Evolutionary conservation across 2,888 invertebrate species (phyloP).

Genomic region (Chaetogeoica ovagalla): DNA sequence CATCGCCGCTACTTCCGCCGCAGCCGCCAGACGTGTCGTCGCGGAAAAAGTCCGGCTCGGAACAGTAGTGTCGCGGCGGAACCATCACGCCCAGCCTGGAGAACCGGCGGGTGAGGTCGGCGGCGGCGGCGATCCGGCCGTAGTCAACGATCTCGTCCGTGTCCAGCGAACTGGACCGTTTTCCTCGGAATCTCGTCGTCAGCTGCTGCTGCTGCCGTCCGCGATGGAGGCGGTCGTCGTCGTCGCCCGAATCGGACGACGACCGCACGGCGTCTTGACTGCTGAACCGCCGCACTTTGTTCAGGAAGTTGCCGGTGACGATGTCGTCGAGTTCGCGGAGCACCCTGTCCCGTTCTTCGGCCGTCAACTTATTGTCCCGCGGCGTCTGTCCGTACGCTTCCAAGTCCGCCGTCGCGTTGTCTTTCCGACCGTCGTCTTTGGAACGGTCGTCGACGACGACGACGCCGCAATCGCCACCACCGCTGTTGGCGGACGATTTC

Average conservation of each 20-base stretch:
- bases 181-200: constrained; percentile 8
- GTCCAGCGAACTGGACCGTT: constrained; percentile 61
- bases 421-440: background rate
- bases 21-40: background rate
- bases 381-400: constrained; percentile 9
- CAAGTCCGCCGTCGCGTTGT: background rate
- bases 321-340: constrained; percentile 57
- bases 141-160: constrained; percentile 41
- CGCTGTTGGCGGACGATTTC: background rate
- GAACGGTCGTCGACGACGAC: background rate
- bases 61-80: constrained; percentile 32
- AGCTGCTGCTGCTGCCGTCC: constrained; percentile 8
- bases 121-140: constrained; percentile 74
- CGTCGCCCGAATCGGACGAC: background rate
- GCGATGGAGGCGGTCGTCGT: background rate
- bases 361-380: constrained; percentile 54
- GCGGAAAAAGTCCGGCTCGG: constrained; percentile 45
- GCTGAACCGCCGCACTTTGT: constrained; percentile 59
- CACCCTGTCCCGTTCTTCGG: constrained; percentile 57
- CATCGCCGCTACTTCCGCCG: background rate
- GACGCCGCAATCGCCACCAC: no score
- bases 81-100: constrained; percentile 60
- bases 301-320: constrained; percentile 56
- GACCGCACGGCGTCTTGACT: constrained; percentile 59
- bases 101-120: constrained; percentile 72